Evolutionary conservation across 1,140 invertebrate species (phyloP).

Genomic region (Drosophila nebulosa): DNA sequence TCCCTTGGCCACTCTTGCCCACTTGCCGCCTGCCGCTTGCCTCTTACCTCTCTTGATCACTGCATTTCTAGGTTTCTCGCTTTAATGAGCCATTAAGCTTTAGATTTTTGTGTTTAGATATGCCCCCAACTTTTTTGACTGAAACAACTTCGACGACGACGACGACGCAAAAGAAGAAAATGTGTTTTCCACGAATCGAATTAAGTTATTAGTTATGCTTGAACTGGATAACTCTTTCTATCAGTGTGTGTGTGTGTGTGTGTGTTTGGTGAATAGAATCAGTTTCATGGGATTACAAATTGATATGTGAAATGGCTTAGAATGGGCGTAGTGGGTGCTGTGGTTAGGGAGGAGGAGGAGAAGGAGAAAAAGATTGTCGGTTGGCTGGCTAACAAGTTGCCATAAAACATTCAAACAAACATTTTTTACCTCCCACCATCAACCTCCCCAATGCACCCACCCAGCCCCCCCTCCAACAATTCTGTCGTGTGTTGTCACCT

Average conservation of each 20-base stretch:
- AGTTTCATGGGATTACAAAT: not conserved
- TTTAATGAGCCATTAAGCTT: constrained; percentile 78
- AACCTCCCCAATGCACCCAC: not conserved
- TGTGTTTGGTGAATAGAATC: not conserved
- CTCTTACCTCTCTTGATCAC: not conserved
- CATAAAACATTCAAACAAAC: not conserved
- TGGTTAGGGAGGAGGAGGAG: not conserved
- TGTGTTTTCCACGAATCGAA: constrained; percentile 69
- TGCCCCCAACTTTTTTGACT: constrained; percentile 45
- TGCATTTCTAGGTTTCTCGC: constrained; percentile 17
- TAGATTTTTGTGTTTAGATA: constrained; percentile 75
- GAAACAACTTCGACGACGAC: not conserved
- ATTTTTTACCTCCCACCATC: not conserved
- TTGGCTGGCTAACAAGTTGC: not conserved
- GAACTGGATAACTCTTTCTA: constrained; percentile 40
- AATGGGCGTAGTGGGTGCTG: not conserved
- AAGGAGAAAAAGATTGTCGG: not conserved
- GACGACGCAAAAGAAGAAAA: constrained; percentile 18
- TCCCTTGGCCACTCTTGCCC: not conserved
- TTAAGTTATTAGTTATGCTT: constrained; percentile 74
- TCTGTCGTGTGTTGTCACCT: constrained; percentile 18
- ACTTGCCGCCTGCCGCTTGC: not conserved
- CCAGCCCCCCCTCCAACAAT: not conserved
- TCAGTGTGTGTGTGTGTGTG: not conserved
- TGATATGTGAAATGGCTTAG: not conserved